Evolutionary conservation across 1,140 invertebrate species (phyloP), one percentile per base, ranked within the genome.

Genomic region (Venustaconcha ellipsiformis): DNA sequence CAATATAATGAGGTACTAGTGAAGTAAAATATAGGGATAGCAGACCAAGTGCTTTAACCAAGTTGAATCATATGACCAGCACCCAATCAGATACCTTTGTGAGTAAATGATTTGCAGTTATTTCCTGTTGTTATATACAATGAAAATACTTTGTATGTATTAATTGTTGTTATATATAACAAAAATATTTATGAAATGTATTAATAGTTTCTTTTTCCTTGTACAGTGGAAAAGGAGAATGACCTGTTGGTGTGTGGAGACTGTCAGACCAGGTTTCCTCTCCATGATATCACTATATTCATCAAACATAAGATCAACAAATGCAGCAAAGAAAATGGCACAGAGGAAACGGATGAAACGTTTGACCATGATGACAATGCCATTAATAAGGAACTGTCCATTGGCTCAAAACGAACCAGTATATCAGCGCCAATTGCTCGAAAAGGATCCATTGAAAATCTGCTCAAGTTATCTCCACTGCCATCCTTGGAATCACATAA

Each of bases 161-260:
- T 37, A 37, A 37, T 6, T 37, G 1, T 37, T 37, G 37, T 37
- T 37, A 37, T 37, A 37, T 37, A 60, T 60, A 60, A 60, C 3
- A 13, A 23, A 18, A 60, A 60, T n/a, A 60, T 13, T 6, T 60
- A 60, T 60, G 3, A 60, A 23, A n/a, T 60, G 57, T 72, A 26
- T 26, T n/a, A 18, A 26, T 72, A 18, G 59, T 62, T 18, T 62
- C 5, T 48, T 63, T 55, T 37, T 65, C 18, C 65, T 57, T 64
- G 82, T 87, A 13, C 85, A 88, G 87, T 87, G 84, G 86, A 87
- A 81, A 83, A 86, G 80, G 87, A 87, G 73, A 86, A 86, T 80
- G 87, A 88, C 76, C 83, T 88, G 65, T 79, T 88, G 73, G 84
- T 88, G n/a, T 88, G 87, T 77, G 87, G 87, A 26, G 86, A 86